phyloP scores from a whole-genome alignment of 2,797 vertebrate species.

The Salarias fasciatus region DNA sequence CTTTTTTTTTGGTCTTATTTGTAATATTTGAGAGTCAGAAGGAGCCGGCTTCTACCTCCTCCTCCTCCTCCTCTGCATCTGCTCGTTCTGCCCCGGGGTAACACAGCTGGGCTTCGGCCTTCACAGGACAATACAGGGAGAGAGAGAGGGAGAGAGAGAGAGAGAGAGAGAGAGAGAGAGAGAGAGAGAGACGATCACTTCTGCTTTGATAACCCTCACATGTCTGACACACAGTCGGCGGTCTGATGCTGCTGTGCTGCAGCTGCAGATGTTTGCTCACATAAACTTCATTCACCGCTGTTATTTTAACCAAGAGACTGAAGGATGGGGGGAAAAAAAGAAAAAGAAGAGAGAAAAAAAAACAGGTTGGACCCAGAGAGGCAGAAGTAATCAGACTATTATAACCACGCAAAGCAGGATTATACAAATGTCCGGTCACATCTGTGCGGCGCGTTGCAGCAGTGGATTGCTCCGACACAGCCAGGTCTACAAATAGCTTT shows the following conservation, averaged over 20 bases:
- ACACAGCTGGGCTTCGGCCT: conserved; percentile 79
- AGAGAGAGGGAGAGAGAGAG: too few relatives aligned
- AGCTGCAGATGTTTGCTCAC: conserved; percentile 51
- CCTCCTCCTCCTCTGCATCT: conserved; percentile 75
- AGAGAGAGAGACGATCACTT: conserved; percentile 39
- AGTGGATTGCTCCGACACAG: neutral
- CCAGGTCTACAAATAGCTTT: neutral
- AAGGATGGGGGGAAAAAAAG: too few relatives aligned
- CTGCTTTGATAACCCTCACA: conserved; percentile 68
- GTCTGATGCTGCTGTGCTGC: conserved; percentile 27
- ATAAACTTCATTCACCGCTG: conserved; percentile 19
- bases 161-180: too few relatives aligned
- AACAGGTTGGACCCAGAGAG: conserved; percentile 35
- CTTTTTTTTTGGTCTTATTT: conserved; percentile 17
- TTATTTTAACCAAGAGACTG: conserved; percentile 14
- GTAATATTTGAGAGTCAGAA: conserved; percentile 48
- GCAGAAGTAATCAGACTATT: conserved; percentile 28
- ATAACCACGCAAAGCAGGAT: conserved; percentile 12
- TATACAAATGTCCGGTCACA: conserved; percentile 40
- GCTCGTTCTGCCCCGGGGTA: conserved; percentile 73
- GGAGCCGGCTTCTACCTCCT: conserved; percentile 39
- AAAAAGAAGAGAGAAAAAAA: neutral
- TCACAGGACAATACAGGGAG: conserved; percentile 64
- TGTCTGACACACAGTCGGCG: conserved; percentile 42
- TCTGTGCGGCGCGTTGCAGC: conserved; percentile 16